Percentiles rank a stretch among this genome's conserved stretches.
Conservation (phyloP, 2,113 vertebrate genomes). For the Actinemys pallida region DNA sequence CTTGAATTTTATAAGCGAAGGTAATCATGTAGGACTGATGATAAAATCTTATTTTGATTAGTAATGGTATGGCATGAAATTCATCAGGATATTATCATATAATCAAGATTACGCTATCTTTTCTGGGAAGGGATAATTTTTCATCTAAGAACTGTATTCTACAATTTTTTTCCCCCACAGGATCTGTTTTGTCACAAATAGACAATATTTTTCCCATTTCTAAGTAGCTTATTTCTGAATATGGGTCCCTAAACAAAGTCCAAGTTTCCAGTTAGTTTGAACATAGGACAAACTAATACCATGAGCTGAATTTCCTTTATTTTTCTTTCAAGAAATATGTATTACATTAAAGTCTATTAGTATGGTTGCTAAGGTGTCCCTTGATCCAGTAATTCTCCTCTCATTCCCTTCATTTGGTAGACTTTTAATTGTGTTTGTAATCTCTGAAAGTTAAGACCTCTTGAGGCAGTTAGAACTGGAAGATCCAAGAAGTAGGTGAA, state of each 20-base stretch:
- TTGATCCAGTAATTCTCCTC: neutral
- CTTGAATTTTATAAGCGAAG: constrained; percentile 40
- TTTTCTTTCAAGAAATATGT: neutral
- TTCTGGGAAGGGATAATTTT: constrained; percentile 16
- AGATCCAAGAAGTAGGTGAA: neutral
- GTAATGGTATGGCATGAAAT: constrained; percentile 25
- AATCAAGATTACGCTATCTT: neutral
- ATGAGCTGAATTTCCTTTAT: neutral
- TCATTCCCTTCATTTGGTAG: fast-evolving
- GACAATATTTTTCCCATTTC: neutral
- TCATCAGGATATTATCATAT: neutral
- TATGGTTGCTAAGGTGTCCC: neutral
- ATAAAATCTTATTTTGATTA: constrained; percentile 63
- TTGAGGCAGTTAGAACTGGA: neutral
- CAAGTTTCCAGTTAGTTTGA: neutral
- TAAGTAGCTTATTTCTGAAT: neutral
- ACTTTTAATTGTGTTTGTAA: neutral
- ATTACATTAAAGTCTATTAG: neutral
- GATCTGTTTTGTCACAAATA: neutral
- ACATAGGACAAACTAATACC: neutral
- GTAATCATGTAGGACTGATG: constrained; percentile 29
- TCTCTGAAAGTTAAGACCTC: neutral
- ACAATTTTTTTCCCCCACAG: neutral
- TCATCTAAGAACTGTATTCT: neutral
- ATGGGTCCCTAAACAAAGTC: neutral